Conservation (phyloP, 2,113 vertebrate genomes). For the Prolemur simus region DNA sequence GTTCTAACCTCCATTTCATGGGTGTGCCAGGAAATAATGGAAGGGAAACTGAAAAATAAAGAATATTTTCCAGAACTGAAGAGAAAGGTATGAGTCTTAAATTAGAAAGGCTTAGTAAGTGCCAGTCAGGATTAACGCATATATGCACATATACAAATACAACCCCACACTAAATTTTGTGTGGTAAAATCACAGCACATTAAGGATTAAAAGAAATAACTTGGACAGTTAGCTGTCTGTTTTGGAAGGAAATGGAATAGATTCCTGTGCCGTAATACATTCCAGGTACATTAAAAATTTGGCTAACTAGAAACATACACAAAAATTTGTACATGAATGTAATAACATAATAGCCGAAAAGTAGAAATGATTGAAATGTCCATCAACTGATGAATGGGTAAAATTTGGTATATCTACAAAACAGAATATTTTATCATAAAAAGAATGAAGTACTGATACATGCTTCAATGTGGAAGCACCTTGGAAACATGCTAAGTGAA, state of each 20-base stretch:
- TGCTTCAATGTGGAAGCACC: not conserved
- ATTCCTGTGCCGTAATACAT: not conserved
- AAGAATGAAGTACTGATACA: not conserved
- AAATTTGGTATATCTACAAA: not conserved
- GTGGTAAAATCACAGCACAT: not conserved
- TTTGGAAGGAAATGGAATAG: constrained; percentile 35
- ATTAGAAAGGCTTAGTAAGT: not conserved
- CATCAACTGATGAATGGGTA: not conserved
- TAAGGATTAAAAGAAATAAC: not conserved
- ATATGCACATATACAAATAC: not conserved
- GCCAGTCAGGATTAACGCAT: not conserved
- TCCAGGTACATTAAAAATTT: constrained; percentile 11
- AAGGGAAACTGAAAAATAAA: not conserved
- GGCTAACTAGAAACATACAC: not conserved
- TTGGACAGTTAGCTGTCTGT: not conserved
- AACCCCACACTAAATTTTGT: not conserved
- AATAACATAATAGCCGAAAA: not conserved
- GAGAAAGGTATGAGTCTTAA: not conserved
- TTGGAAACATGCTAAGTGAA: constrained; percentile 27
- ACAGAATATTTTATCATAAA: not conserved
- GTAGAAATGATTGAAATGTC: not conserved
- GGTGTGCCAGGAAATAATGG: not conserved
- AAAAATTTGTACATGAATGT: not conserved
- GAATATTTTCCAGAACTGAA: not conserved
- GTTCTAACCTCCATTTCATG: not conserved